Percentiles rank a stretch among this genome's conserved stretches.
Evolutionary conservation across 2,113 vertebrate species (phyloP).

Genomic region (Eolophus roseicapilla): DNA sequence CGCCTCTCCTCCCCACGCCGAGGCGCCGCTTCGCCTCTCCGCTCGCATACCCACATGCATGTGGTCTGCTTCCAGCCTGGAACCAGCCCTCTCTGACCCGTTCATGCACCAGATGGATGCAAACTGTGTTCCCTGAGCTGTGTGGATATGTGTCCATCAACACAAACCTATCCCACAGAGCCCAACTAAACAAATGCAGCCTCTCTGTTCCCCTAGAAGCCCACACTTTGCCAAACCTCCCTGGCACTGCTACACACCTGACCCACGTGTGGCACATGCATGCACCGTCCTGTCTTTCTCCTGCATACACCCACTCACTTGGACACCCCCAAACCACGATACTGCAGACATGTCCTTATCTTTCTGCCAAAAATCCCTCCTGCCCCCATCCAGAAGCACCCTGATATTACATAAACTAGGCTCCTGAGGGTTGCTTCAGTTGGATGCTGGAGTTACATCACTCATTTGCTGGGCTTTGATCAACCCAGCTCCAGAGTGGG

Average conservation of each 20-base stretch:
- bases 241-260: fast-evolving
- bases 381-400: neutral
- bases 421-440: neutral
- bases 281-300: neutral
- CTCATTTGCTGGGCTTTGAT: neutral
- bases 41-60: neutral
- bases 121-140: neutral
- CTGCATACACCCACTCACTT: fast-evolving
- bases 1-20: neutral
- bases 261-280: fast-evolving
- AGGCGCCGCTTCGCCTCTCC: neutral
- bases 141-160: fast-evolving
- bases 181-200: fast-evolving
- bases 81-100: neutral
- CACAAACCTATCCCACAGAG: fast-evolving
- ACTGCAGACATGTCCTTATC: fast-evolving
- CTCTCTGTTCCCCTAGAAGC: fast-evolving
- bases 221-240: neutral
- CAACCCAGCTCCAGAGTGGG: neutral
- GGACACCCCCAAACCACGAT: fast-evolving
- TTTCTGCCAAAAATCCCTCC: neutral
- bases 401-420: neutral
- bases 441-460: neutral
- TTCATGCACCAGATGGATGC: fast-evolving
- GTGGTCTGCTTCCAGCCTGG: neutral